Percentiles rank a stretch among this genome's conserved stretches.
Evolutionary conservation across 2,797 vertebrate genomes (phyloP).

Genomic region (Ambastaia sidthimunki): DNA sequence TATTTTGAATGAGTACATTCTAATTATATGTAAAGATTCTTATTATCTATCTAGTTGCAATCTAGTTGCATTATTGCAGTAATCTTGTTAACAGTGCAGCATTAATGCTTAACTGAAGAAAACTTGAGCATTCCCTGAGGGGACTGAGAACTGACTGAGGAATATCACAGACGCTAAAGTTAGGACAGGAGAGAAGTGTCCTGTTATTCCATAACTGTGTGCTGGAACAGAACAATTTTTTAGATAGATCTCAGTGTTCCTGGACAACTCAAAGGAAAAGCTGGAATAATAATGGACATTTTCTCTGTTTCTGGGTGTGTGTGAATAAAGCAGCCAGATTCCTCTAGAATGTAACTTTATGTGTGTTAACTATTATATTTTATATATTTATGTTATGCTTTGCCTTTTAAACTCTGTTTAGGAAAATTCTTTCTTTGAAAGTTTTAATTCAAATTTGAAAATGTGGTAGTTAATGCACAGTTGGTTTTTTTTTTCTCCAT

Average conservation of each 20-base stretch:
- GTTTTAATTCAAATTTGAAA: no score
- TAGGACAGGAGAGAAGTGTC: slow-evolving; percentile 26
- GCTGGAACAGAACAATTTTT: slow-evolving; percentile 52
- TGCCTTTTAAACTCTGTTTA: not conserved
- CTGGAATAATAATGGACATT: slow-evolving; percentile 42
- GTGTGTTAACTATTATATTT: slow-evolving; percentile 3
- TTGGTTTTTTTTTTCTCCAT: slow-evolving; percentile 68
- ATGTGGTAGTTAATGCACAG: slow-evolving; percentile 63
- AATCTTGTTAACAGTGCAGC: not conserved
- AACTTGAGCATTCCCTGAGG: no score
- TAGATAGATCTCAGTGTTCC: slow-evolving; percentile 49
- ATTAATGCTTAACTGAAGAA: no score
- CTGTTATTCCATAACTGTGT: slow-evolving; percentile 58
- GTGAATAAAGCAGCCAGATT: slow-evolving; percentile 43
- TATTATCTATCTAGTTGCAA: no score
- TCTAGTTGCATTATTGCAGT: not conserved
- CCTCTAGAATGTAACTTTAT: not conserved
- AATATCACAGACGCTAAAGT: slow-evolving; percentile 14
- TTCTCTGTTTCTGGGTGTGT: slow-evolving; percentile 40
- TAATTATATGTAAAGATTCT: no score
- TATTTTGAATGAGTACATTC: no score
- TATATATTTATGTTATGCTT: not conserved
- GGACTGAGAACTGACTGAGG: not conserved
- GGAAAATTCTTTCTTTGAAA: no score
- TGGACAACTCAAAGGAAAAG: slow-evolving; percentile 54